Evolutionary conservation across 2,113 vertebrate genomes (phyloP), one percentile per base, ranked within the genome.

Genomic region (Dendropsophus ebraccatus): DNA sequence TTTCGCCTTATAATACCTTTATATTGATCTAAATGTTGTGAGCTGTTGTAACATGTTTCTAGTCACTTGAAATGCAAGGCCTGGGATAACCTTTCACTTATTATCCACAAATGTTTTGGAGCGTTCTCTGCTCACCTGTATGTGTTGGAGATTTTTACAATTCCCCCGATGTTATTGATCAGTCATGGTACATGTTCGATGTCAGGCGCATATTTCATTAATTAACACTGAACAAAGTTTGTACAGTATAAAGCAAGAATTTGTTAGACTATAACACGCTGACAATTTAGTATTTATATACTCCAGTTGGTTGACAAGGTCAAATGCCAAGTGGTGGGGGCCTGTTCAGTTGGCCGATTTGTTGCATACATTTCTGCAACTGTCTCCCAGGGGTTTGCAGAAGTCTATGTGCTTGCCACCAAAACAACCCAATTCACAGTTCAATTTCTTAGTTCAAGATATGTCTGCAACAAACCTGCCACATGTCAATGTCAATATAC

Each of bases 71-170:
- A 52, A 21, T 8, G 13, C 16, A 75, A 30, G 25, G 14, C 47
- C 74, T 41, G 25, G 52, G 13, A 52, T 76, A 30, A 52, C 47
- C 74, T 76, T 52, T 41, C 47, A 52, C 30, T 30, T 47, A 14
- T 13, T 74, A 74, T 74, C 37, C 4, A 72, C 62, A 67, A 30
- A 76, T n/a, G n/a, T n/a, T n/a, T n/a, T n/a, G n/a, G n/a, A n/a
- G n/a, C 28, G 1, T 9, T 35, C 6, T 21, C 30, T 69, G 17
- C 49, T 77, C 30, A 30, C 19, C 47, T 76, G 25, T 52, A 41
- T 30, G 74, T 76, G 73, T 75, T 49, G 74, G 21, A 2, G 8
- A 12, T 50, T 50, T 50, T 11, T 14, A 10, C 49, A 50, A 50
- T 50, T 50, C 11, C 65, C 25, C 65, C 30, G 32, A 16, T 30